Conservation (phyloP, 53 echinoderm and acorn worm genomes). For the Hippasteria phrygiana region DNA sequence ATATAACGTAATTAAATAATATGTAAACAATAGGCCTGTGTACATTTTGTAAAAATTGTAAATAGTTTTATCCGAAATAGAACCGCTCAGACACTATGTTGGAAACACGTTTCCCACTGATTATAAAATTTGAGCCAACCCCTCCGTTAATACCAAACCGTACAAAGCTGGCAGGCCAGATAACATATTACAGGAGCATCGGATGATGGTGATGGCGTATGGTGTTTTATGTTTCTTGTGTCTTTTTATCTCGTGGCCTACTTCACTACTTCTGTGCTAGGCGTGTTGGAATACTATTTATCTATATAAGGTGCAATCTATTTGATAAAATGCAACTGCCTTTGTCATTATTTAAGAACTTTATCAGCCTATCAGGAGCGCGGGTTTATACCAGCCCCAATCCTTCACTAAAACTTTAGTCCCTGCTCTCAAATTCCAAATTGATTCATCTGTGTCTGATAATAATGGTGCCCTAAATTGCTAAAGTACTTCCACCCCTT, state of each 20-base stretch:
- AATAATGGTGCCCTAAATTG: constrained; percentile 44
- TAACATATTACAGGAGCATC: too few relatives aligned
- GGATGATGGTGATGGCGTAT: neutral
- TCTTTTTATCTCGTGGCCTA: constrained; percentile 8
- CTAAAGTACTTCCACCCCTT: constrained; percentile 51
- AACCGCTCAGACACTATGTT: too few relatives aligned
- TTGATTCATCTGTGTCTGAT: constrained; percentile 47
- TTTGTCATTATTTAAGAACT: constrained; percentile 38
- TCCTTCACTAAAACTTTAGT: constrained; percentile 52
- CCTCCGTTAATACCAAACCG: too few relatives aligned
- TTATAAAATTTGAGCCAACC: too few relatives aligned
- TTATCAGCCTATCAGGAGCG: constrained; percentile 30
- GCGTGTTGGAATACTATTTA: constrained; percentile 15
- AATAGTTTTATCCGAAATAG: too few relatives aligned
- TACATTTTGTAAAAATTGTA: too few relatives aligned
- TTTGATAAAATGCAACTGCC: constrained; percentile 14
- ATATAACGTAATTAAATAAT: too few relatives aligned
- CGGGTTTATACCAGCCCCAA: constrained; percentile 3
- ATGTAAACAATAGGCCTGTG: too few relatives aligned
- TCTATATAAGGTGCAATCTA: constrained; percentile 47
- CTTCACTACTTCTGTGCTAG: constrained; percentile 16
- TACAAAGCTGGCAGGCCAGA: too few relatives aligned
- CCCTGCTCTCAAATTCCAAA: constrained; percentile 53
- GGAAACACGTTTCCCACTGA: too few relatives aligned
- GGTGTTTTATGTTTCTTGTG: neutral